Conservation (phyloP, 2,888 invertebrate genomes). For the Meghimatium bilineatum region DNA sequence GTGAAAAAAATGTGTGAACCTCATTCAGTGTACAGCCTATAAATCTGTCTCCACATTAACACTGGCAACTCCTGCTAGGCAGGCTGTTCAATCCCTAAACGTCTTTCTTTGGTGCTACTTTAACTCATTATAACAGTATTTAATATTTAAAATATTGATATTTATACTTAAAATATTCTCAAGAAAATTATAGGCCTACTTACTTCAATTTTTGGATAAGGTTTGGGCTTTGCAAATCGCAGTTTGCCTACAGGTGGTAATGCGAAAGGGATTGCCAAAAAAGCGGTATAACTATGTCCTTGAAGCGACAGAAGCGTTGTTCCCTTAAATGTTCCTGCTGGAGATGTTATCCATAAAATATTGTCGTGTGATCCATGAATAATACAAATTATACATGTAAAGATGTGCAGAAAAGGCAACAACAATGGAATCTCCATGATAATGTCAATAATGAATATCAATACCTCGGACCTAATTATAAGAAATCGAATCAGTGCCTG, state of each 20-base stretch:
- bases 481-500: too few relatives aligned
- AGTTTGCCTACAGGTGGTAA: slow-evolving; percentile 30
- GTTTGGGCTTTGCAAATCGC: slow-evolving; percentile 32
- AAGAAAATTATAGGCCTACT: background rate
- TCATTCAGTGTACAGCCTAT: too few relatives aligned
- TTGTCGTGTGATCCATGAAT: background rate
- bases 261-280: slow-evolving; percentile 35
- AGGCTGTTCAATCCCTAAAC: too few relatives aligned
- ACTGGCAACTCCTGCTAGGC: too few relatives aligned
- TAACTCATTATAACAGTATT: too few relatives aligned
- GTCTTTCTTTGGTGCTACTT: too few relatives aligned
- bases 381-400: background rate
- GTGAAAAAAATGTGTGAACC: too few relatives aligned
- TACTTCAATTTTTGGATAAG: slow-evolving; percentile 36
- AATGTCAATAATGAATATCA: too few relatives aligned
- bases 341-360: slow-evolving; percentile 8
- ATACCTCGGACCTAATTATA: too few relatives aligned
- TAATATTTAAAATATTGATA: too few relatives aligned
- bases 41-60: too few relatives aligned
- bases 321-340: slow-evolving; percentile 35
- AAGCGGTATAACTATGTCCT: slow-evolving; percentile 26
- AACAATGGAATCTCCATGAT: background rate
- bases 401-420: background rate
- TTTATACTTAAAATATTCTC: too few relatives aligned
- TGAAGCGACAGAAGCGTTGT: slow-evolving; percentile 5